Evolutionary conservation across 2,113 vertebrate species (phyloP).

Genomic region (Alces alces): DNA sequence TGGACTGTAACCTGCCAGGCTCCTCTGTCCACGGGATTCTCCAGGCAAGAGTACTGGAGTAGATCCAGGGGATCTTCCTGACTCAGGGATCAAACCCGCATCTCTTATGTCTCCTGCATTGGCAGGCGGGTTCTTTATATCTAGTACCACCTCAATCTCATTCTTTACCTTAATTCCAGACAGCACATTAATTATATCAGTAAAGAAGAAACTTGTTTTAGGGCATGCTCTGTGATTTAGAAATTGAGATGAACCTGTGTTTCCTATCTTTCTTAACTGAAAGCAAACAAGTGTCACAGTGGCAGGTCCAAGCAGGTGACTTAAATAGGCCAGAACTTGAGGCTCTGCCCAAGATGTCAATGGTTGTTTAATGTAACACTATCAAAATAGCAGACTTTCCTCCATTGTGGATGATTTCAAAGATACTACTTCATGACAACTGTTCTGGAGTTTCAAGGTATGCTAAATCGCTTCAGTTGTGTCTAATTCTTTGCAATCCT

Average conservation of each 20-base stretch:
- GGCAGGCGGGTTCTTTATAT: neutral
- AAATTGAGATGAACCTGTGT: neutral
- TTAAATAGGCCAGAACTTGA: neutral
- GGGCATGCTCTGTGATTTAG: neutral
- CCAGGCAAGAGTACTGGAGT: neutral
- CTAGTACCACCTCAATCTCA: neutral
- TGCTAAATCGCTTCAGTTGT: neutral
- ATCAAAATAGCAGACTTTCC: neutral
- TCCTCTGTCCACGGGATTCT: neutral
- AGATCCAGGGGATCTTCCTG: neutral
- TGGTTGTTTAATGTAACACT: neutral
- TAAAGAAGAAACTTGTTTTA: neutral
- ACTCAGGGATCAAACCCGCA: neutral
- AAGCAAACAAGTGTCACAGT: neutral
- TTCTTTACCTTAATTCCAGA: neutral
- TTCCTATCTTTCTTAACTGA: neutral
- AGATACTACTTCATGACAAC: neutral
- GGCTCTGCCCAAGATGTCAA: neutral
- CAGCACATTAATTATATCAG: neutral
- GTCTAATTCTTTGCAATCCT: neutral
- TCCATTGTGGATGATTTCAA: neutral
- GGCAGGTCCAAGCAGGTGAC: neutral
- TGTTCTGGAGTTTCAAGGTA: neutral
- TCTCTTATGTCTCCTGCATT: neutral
- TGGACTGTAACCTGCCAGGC: neutral